These are phyloP conservation scores for Pachypanchax playfairii DNA, from an alignment of 2,113 vertebrate genomes.

Conservation along the genomic window DNA sequence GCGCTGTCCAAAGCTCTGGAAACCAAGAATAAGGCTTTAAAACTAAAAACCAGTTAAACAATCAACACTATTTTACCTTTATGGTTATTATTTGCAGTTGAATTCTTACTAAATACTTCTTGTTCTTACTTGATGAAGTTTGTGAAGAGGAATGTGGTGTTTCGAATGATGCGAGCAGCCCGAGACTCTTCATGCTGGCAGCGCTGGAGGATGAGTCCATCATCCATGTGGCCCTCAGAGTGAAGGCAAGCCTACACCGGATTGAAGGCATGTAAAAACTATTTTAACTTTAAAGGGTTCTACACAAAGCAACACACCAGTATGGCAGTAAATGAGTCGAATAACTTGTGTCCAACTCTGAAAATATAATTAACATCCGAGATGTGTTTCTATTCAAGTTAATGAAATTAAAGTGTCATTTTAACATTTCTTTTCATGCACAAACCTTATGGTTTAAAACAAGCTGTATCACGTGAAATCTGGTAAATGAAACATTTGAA, in stretches of 20 bases:
- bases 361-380: too few species aligned
- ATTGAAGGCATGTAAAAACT: too few species aligned
- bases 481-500: conserved; percentile 31
- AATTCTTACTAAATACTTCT: background rate
- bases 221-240: conserved; percentile 96
- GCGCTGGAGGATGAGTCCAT: conserved; percentile 91
- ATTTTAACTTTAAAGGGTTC: background rate
- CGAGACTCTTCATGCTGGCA: conserved; percentile 94
- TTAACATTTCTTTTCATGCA: background rate
- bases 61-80: background rate
- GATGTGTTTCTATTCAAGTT: too few species aligned
- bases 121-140: conserved; percentile 89
- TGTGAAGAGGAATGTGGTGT: conserved; percentile 90
- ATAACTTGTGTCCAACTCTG: too few species aligned
- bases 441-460: background rate
- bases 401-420: background rate
- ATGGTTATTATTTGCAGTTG: background rate
- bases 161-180: conserved; percentile 94
- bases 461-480: conserved; percentile 3
- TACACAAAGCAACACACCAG: conserved; percentile 1
- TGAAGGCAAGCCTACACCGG: conserved; percentile 90
- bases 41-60: background rate
- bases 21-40: background rate
- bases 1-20: conserved; percentile 73
- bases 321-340: too few species aligned